Evolutionary conservation across 2,113 vertebrate genomes (phyloP).

Genomic region (Ascaphus truei): DNA sequence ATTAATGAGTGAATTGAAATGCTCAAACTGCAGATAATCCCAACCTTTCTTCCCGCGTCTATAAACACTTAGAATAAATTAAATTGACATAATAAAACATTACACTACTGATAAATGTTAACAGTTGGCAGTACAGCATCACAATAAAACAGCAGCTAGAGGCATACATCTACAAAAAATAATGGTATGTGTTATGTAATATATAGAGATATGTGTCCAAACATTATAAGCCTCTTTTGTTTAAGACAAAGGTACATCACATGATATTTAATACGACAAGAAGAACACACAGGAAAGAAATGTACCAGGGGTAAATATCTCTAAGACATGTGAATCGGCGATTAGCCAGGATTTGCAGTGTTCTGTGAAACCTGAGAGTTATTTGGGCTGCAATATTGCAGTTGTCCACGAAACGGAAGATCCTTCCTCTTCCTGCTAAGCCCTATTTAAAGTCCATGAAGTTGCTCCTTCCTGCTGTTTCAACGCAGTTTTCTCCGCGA

Average conservation of each 20-base stretch:
- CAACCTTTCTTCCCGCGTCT: slow-evolving; percentile 38
- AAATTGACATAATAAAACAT: slow-evolving; percentile 35
- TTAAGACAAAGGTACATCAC: not conserved
- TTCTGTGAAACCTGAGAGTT: too few species aligned
- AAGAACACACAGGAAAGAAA: too few species aligned
- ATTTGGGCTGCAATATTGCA: too few species aligned
- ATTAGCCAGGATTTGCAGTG: too few species aligned
- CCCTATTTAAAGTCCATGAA: too few species aligned
- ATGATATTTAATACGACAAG: too few species aligned
- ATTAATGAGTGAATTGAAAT: slow-evolving; percentile 41
- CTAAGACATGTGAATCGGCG: too few species aligned
- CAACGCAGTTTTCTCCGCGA: too few species aligned
- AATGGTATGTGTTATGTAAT: slow-evolving; percentile 18
- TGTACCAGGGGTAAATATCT: too few species aligned
- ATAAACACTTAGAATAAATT: slow-evolving; percentile 40
- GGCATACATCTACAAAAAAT: slow-evolving; percentile 40
- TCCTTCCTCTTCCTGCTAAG: too few species aligned
- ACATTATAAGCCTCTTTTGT: slow-evolving; percentile 2
- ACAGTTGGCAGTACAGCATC: slow-evolving; percentile 38
- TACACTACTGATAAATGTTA: slow-evolving; percentile 38
- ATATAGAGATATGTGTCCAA: slow-evolving; percentile 12
- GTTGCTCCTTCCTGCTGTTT: too few species aligned
- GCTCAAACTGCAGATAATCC: slow-evolving; percentile 37
- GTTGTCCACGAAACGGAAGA: too few species aligned
- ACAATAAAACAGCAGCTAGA: slow-evolving; percentile 36